phyloP scores from a whole-genome alignment of 2,113 vertebrate species.

The Reinhardtius hippoglossoides region DNA sequence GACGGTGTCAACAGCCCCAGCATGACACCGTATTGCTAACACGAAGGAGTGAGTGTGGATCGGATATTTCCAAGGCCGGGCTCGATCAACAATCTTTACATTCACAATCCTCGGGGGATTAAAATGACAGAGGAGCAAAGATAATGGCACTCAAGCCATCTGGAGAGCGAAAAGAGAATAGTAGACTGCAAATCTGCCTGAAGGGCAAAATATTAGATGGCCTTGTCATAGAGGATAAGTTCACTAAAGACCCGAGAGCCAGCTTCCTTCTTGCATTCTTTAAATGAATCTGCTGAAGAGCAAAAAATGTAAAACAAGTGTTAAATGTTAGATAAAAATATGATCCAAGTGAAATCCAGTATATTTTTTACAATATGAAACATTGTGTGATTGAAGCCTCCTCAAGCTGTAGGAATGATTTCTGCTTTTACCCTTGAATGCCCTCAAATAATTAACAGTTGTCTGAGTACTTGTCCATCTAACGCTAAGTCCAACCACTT shows the following conservation, averaged over 20 bases:
- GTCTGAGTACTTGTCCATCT: too few species aligned
- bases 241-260: slow-evolving; percentile 1
- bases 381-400: background rate
- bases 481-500: too few species aligned
- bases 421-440: background rate
- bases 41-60: background rate
- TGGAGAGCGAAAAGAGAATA: slow-evolving; percentile 19
- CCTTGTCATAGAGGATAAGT: slow-evolving; percentile 22
- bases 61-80: background rate
- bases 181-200: slow-evolving; percentile 4
- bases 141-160: slow-evolving; percentile 29
- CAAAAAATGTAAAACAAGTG: background rate
- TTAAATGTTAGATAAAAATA: background rate
- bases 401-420: background rate
- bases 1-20: background rate
- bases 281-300: background rate
- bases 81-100: slow-evolving; percentile 1
- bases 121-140: slow-evolving; percentile 15
- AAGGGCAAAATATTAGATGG: slow-evolving; percentile 12
- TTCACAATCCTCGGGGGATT: slow-evolving; percentile 1
- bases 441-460: background rate
- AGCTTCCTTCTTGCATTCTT: slow-evolving; percentile 20
- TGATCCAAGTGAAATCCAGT: background rate
- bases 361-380: background rate
- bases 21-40: background rate